Conservation (phyloP, 2,888 invertebrate genomes). For the Deilephila porcellus region DNA sequence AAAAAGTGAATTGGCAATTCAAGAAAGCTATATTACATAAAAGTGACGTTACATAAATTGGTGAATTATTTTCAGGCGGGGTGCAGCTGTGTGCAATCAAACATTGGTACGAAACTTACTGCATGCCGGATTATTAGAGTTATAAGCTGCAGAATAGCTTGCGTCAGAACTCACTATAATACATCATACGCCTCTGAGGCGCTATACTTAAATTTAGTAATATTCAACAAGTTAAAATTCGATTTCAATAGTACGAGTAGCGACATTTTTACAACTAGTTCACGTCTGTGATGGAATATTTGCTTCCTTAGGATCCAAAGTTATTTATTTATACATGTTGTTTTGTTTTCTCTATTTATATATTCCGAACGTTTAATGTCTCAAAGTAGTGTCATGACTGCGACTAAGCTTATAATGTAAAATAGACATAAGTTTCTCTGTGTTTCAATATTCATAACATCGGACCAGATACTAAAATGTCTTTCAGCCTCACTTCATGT, state of each 20-base stretch:
- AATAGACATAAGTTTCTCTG: slow-evolving; percentile 26
- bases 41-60: neutral
- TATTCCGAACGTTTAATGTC: slow-evolving; percentile 19
- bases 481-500: slow-evolving; percentile 29
- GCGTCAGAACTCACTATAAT: slow-evolving; percentile 61
- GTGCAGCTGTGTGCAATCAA: slow-evolving; percentile 80
- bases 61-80: slow-evolving; percentile 50
- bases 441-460: slow-evolving; percentile 14
- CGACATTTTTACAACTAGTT: slow-evolving; percentile 21
- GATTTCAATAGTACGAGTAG: slow-evolving; percentile 28
- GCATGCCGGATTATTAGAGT: slow-evolving; percentile 75
- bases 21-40: too few relatives aligned
- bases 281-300: slow-evolving; percentile 29
- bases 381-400: slow-evolving; percentile 21
- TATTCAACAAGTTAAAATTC: slow-evolving; percentile 34
- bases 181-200: slow-evolving; percentile 52
- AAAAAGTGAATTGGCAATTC: too few relatives aligned
- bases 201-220: slow-evolving; percentile 44
- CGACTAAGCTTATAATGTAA: slow-evolving; percentile 21
- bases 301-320: slow-evolving; percentile 23
- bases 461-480: slow-evolving; percentile 19
- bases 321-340: slow-evolving; percentile 9
- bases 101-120: slow-evolving; percentile 74
- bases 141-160: slow-evolving; percentile 71
- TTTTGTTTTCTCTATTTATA: slow-evolving; percentile 17